Conservation (phyloP, 2,797 vertebrate genomes). For the Lithobates sylvaticus region DNA sequence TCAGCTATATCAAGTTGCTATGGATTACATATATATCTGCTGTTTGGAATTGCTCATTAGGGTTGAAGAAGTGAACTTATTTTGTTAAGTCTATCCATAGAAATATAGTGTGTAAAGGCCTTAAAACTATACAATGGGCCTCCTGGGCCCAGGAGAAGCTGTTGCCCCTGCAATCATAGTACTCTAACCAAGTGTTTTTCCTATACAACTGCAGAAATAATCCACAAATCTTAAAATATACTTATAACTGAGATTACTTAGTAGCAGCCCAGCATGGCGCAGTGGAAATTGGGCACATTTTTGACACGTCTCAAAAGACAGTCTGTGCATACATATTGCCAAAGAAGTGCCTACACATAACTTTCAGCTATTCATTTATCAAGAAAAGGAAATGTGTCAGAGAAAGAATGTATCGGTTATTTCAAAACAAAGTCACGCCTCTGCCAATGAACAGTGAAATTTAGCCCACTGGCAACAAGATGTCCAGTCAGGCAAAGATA, state of each 20-base stretch:
- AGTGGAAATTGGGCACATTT: not conserved
- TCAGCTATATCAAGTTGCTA: no score
- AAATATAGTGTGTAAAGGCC: no score
- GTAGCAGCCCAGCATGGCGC: not conserved
- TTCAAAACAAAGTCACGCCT: not conserved
- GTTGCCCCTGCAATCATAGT: not conserved
- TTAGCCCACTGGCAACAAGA: not conserved
- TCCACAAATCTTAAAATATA: not conserved
- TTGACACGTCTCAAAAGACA: not conserved
- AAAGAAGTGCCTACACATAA: not conserved
- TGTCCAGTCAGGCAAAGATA: not conserved
- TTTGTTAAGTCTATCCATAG: no score
- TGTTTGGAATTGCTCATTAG: no score
- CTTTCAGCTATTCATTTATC: slow-evolving; percentile 4
- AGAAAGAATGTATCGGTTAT: not conserved
- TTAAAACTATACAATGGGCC: not conserved
- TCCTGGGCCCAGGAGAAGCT: not conserved
- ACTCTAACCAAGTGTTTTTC: not conserved
- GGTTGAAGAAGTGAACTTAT: no score
- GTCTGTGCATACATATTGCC: not conserved
- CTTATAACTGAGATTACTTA: not conserved
- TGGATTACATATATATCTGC: no score
- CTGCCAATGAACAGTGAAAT: not conserved
- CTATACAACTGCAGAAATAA: not conserved
- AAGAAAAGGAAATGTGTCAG: slow-evolving; percentile 2